Conservation (phyloP, 2,113 vertebrate species). For the Sigmodon hispidus region DNA sequence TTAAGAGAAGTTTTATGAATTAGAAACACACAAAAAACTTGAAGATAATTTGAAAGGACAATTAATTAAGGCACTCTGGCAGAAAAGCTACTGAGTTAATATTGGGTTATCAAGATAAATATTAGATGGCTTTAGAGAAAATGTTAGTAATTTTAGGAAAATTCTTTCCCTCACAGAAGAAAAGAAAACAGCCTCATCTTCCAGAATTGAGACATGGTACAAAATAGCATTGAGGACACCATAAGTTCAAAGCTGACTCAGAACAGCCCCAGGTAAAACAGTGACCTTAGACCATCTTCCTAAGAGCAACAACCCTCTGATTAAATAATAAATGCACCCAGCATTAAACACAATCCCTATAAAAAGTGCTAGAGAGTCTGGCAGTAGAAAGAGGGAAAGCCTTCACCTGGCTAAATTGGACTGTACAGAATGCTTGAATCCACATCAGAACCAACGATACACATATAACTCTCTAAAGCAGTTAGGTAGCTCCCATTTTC, state of each 20-base stretch:
- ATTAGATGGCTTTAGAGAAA: slow-evolving; percentile 12
- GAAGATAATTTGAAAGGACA: slow-evolving; percentile 37
- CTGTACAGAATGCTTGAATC: neutral
- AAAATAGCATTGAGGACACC: neutral
- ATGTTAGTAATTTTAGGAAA: slow-evolving; percentile 50
- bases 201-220: neutral
- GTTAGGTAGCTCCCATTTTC: neutral
- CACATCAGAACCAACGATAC: neutral
- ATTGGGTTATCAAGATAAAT: slow-evolving; percentile 60
- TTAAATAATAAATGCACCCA: no score
- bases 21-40: slow-evolving; percentile 42
- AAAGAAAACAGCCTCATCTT: neutral
- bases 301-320: neutral
- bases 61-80: neutral
- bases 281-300: neutral
- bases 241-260: neutral
- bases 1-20: slow-evolving; percentile 27
- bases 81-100: slow-evolving; percentile 17
- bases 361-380: neutral
- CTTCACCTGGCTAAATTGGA: neutral
- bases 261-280: neutral
- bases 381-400: neutral
- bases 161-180: neutral
- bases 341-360: neutral
- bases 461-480: neutral